Evolutionary conservation across 1,140 invertebrate genomes (phyloP).

Genomic region (Achatina immaculata): DNA sequence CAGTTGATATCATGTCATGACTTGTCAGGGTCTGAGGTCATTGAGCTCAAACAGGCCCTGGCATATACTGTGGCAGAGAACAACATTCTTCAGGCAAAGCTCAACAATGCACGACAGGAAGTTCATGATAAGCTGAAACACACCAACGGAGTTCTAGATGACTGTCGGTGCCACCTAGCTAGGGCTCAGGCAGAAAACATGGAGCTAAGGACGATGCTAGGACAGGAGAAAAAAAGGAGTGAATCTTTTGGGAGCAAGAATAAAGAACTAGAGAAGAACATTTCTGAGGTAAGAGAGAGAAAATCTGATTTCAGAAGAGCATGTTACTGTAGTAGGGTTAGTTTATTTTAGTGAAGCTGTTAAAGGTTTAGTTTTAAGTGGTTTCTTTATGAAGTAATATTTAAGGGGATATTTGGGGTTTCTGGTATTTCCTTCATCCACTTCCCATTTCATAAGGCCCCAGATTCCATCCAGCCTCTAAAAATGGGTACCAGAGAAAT

Average conservation of each 20-base stretch:
- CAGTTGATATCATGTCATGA: slow-evolving; percentile 43
- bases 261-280: slow-evolving; percentile 50
- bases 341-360: neutral
- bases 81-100: slow-evolving; percentile 61
- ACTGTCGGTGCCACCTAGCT: slow-evolving; percentile 57
- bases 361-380: neutral
- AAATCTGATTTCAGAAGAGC: slow-evolving; percentile 17
- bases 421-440: too few species aligned
- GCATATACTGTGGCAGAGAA: slow-evolving; percentile 62
- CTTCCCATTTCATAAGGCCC: too few species aligned
- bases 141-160: slow-evolving; percentile 63
- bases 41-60: slow-evolving; percentile 64
- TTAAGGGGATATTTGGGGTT: too few species aligned
- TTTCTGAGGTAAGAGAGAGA: slow-evolving; percentile 26
- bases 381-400: neutral
- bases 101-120: slow-evolving; percentile 60
- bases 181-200: slow-evolving; percentile 64
- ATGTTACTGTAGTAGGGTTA: neutral
- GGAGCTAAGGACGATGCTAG: slow-evolving; percentile 56
- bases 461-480: too few species aligned
- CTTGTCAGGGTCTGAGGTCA: slow-evolving; percentile 53
- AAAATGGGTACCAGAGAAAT: too few species aligned
- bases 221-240: slow-evolving; percentile 52
- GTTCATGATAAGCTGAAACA: slow-evolving; percentile 61
- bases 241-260: slow-evolving; percentile 49